phyloP scores from a whole-genome alignment of 2,113 vertebrate genomes.

The Anoplopoma fimbria region DNA sequence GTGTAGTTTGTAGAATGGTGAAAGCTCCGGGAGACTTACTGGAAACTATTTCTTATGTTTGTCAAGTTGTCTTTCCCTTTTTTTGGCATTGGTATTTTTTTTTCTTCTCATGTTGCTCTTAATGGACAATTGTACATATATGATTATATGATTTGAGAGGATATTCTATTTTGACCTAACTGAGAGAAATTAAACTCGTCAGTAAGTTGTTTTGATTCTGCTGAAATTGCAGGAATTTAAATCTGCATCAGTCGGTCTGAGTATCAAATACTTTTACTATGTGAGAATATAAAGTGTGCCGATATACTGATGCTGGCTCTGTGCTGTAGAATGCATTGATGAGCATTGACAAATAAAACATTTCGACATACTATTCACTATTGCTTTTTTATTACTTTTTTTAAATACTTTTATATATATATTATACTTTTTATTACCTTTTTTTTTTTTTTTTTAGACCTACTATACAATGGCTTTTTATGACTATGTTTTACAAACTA shows the following conservation, averaged over 20 bases:
- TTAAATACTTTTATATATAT: too few relatives aligned
- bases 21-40: not conserved
- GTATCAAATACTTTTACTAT: not conserved
- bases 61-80: not conserved
- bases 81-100: not conserved
- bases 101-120: slow-evolving; percentile 43
- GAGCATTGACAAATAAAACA: slow-evolving; percentile 38
- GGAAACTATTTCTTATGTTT: not conserved
- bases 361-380: not conserved
- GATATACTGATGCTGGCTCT: not conserved
- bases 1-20: not conserved
- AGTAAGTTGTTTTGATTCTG: slow-evolving; percentile 17
- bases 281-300: not conserved
- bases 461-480: too few relatives aligned
- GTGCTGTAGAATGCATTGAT: slow-evolving; percentile 21
- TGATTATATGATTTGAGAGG: slow-evolving; percentile 51
- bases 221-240: not conserved
- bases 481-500: too few relatives aligned
- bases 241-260: not conserved
- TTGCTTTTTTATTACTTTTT: not conserved
- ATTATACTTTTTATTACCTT: too few relatives aligned
- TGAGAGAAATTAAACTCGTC: slow-evolving; percentile 16
- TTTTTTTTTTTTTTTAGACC: too few relatives aligned
- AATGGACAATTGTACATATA: slow-evolving; percentile 63
- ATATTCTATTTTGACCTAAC: slow-evolving; percentile 24